Evolutionary conservation across 53 echinoderm and acorn worm genomes (phyloP).

Genomic region (Paracentrotus lividus): DNA sequence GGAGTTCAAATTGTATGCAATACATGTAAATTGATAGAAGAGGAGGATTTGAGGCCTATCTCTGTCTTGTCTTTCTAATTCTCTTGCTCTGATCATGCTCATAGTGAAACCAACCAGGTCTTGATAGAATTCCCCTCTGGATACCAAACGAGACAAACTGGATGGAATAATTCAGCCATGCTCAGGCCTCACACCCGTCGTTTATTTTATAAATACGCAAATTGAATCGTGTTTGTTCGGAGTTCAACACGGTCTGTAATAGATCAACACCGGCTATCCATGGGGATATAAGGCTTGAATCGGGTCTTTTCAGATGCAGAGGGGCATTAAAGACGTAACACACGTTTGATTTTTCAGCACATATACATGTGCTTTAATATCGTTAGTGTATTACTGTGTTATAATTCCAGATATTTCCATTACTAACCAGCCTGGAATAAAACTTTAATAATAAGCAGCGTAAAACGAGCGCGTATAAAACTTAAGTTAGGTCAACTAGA

Average conservation of each 20-base stretch:
- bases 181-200: constrained; percentile 26
- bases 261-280: neutral
- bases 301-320: too few relatives aligned
- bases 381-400: too few relatives aligned
- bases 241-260: constrained; percentile 10
- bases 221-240: constrained; percentile 35
- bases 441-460: too few relatives aligned
- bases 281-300: neutral
- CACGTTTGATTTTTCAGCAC: too few relatives aligned
- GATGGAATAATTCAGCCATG: neutral
- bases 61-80: neutral
- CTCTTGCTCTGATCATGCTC: neutral
- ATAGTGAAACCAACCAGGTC: neutral
- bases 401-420: too few relatives aligned
- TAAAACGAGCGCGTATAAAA: too few relatives aligned
- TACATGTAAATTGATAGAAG: too few relatives aligned
- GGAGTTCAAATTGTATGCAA: too few relatives aligned
- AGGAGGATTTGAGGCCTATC: neutral
- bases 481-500: too few relatives aligned
- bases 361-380: too few relatives aligned
- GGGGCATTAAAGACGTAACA: too few relatives aligned
- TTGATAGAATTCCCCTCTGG: constrained; percentile 1
- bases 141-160: neutral
- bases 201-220: constrained; percentile 55
- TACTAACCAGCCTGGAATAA: too few relatives aligned